phyloP scores from a whole-genome alignment of 2,888 invertebrate genomes.

The Philereme transversata region DNA sequence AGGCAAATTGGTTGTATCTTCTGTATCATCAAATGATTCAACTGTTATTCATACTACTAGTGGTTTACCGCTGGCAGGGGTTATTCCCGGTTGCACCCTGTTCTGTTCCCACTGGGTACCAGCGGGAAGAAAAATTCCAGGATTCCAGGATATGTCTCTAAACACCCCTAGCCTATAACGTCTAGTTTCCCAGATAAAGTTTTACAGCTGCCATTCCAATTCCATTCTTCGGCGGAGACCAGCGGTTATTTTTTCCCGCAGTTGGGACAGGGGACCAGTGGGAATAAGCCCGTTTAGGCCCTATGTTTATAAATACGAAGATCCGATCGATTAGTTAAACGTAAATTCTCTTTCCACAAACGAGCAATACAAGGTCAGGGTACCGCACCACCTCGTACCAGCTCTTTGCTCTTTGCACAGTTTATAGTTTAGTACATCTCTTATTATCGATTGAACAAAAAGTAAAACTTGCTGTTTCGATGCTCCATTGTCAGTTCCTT shows the following conservation, averaged over 20 bases:
- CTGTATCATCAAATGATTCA: slow-evolving; percentile 27
- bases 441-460: slow-evolving; percentile 49
- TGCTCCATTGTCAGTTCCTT: slow-evolving; percentile 37
- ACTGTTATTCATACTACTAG: slow-evolving; percentile 26
- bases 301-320: slow-evolving; percentile 50
- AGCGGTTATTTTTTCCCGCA: too few species aligned
- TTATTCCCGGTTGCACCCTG: too few species aligned
- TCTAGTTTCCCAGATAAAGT: too few species aligned
- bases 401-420: slow-evolving; percentile 61
- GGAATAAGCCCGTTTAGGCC: slow-evolving; percentile 10
- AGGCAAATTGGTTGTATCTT: too few species aligned
- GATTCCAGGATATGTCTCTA: too few species aligned
- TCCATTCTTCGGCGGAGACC: too few species aligned
- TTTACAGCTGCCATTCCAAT: too few species aligned
- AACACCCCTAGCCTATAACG: too few species aligned
- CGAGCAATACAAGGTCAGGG: slow-evolving; percentile 72
- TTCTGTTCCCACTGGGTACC: too few species aligned
- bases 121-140: too few species aligned
- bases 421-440: slow-evolving; percentile 54
- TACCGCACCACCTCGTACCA: slow-evolving; percentile 80
- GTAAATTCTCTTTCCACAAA: slow-evolving; percentile 57
- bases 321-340: slow-evolving; percentile 68
- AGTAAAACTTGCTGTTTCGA: slow-evolving; percentile 37
- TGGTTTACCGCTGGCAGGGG: slow-evolving; percentile 7
- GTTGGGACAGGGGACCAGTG: too few species aligned